Percentiles rank a stretch among this genome's conserved stretches.
phyloP scores from a whole-genome alignment of 2,113 vertebrate species.

The Oryzias celebensis region DNA sequence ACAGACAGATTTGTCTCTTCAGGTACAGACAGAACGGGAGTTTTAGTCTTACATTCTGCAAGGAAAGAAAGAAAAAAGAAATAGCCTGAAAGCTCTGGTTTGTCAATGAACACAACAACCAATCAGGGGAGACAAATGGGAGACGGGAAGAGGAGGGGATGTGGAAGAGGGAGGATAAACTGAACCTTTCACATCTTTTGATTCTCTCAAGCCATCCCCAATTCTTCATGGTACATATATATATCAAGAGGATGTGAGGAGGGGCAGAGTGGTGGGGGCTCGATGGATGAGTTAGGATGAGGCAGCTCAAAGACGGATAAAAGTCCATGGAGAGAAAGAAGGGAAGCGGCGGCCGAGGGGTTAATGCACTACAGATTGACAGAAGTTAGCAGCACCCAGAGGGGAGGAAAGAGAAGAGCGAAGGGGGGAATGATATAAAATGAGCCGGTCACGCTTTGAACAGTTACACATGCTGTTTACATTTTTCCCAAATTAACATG shows the following conservation, averaged over 20 bases:
- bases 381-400: conserved; percentile 76
- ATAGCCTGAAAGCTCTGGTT: conserved; percentile 41
- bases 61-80: conserved; percentile 2
- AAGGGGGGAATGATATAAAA: conserved; percentile 81
- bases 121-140: conserved; percentile 40
- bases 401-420: conserved; percentile 61
- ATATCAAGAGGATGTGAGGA: conserved; percentile 44
- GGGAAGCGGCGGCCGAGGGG: conserved; percentile 66
- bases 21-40: conserved; percentile 7
- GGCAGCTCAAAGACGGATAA: conserved; percentile 48
- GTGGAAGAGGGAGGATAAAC: conserved; percentile 31
- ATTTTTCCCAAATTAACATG: conserved; percentile 88
- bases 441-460: conserved; percentile 86
- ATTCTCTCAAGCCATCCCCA: conserved; percentile 49
- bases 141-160: conserved; percentile 20
- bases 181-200: conserved; percentile 60
- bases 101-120: conserved; percentile 31
- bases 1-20: conserved; percentile 4
- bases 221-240: conserved; percentile 60
- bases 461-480: conserved; percentile 88
- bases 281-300: conserved; percentile 6
- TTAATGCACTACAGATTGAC: conserved; percentile 81
- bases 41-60: neutral
- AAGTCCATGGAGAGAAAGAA: conserved; percentile 50
- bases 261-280: neutral